These are phyloP conservation scores for Caenorhabditis briggsae DNA, from an alignment of 1,140 invertebrate species.

Conservation along the genomic window DNA sequence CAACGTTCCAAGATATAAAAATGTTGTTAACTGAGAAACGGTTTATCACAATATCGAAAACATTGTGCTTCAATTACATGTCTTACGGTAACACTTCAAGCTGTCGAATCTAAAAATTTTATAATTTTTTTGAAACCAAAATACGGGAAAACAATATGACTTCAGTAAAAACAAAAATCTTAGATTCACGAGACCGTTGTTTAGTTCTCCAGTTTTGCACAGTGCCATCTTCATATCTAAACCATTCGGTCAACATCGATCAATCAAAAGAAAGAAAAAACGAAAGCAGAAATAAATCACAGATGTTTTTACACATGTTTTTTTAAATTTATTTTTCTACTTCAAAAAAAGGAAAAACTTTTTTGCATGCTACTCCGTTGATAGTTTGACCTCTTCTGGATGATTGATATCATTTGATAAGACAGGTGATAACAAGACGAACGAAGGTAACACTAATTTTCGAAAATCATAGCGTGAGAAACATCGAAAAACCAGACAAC, in stretches of 20 bases:
- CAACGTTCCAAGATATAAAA: no score
- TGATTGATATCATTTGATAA: constrained; percentile 31
- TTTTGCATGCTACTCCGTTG: constrained; percentile 22
- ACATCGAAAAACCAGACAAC: constrained; percentile 39
- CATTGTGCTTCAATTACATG: no score
- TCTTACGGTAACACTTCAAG: no score
- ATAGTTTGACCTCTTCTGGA: constrained; percentile 20
- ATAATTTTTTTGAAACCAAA: not conserved
- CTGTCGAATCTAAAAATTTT: no score
- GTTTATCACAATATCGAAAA: no score
- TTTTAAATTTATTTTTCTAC: not conserved
- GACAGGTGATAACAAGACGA: not conserved
- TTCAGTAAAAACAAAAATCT: not conserved
- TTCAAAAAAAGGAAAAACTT: not conserved
- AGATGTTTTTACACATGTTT: not conserved
- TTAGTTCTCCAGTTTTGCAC: not conserved
- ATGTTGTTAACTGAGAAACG: no score
- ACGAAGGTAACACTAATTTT: constrained; percentile 5
- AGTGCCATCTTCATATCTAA: not conserved
- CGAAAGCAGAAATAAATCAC: not conserved
- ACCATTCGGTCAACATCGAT: constrained; percentile 26
- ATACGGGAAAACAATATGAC: not conserved
- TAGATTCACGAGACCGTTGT: not conserved
- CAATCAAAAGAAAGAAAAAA: constrained; percentile 22
- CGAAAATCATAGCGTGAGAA: constrained; percentile 47